These are phyloP conservation scores for Megalonaias nervosa DNA, from an alignment of 1,140 invertebrate species.

Conservation along the genomic window DNA sequence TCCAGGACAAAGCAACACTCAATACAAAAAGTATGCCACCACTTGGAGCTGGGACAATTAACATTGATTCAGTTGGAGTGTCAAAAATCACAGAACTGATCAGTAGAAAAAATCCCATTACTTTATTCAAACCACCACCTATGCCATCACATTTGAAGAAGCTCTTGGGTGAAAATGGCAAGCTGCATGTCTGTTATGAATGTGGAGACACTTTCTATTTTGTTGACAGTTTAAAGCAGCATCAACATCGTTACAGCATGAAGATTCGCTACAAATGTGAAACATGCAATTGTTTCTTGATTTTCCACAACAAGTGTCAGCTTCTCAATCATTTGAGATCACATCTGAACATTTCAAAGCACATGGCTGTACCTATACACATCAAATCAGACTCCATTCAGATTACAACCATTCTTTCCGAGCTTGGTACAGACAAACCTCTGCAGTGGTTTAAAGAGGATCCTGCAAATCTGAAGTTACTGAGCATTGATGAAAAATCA, in stretches of 20 bases:
- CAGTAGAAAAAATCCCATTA: constrained; percentile 52
- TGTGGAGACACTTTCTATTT: constrained; percentile 63
- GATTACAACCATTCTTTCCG: constrained; percentile 27
- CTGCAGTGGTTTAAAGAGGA: constrained; percentile 33
- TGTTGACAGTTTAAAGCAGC: constrained; percentile 51
- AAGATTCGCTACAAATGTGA: constrained; percentile 60
- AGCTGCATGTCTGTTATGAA: constrained; percentile 46
- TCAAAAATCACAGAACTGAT: constrained; percentile 47
- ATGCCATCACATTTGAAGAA: constrained; percentile 39
- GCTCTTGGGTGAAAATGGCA: constrained; percentile 7
- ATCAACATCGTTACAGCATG: constrained; percentile 55
- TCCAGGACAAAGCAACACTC: neutral
- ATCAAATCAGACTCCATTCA: constrained; percentile 52
- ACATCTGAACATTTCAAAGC: constrained; percentile 50
- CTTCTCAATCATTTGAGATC: constrained; percentile 46
- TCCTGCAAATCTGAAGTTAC: neutral
- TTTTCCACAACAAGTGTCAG: constrained; percentile 64
- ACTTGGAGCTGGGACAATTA: constrained; percentile 25
- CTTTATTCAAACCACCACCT: constrained; percentile 41
- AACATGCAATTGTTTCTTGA: constrained; percentile 44
- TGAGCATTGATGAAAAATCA: too few species aligned
- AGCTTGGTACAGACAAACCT: constrained; percentile 3
- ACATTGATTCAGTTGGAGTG: constrained; percentile 48
- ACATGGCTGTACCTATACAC: constrained; percentile 49
- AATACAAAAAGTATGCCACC: neutral